Evolutionary conservation across 1,140 invertebrate genomes (phyloP).

Genomic region (Venustaconcha ellipsiformis): DNA sequence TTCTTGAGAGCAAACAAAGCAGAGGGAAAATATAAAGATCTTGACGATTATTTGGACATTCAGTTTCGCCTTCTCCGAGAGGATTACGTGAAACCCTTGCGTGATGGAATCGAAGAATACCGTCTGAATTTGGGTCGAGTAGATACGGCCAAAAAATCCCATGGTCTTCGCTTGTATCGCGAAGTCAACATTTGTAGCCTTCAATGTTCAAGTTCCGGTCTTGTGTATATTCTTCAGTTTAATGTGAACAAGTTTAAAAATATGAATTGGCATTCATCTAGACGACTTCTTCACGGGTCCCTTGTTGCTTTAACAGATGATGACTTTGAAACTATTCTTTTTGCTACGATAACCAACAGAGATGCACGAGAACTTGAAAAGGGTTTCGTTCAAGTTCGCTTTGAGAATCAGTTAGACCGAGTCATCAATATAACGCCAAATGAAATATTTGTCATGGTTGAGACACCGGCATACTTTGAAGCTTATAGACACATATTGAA

Average conservation of each 20-base stretch:
- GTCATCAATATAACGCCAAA: slow-evolving; percentile 5
- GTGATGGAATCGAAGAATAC: slow-evolving; percentile 64
- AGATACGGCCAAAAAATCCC: slow-evolving; percentile 19
- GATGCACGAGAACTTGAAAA: slow-evolving; percentile 61
- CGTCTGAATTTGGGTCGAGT: slow-evolving; percentile 14
- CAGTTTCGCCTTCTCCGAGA: slow-evolving; percentile 83
- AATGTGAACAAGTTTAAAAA: slow-evolving; percentile 36
- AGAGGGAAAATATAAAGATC: slow-evolving; percentile 74
- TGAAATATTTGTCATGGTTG: slow-evolving; percentile 61
- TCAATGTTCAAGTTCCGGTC: slow-evolving; percentile 45
- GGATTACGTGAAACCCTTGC: slow-evolving; percentile 73
- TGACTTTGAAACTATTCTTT: slow-evolving; percentile 77
- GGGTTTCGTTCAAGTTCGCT: slow-evolving; percentile 66
- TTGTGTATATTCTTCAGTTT: slow-evolving; percentile 58
- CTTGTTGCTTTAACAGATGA: slow-evolving; percentile 79
- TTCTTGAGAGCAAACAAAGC: slow-evolving; percentile 75
- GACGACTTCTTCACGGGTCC: slow-evolving; percentile 79
- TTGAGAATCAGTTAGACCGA: slow-evolving; percentile 37
- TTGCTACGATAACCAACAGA: slow-evolving; percentile 77
- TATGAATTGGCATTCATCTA: slow-evolving; percentile 67
- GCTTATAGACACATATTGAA: slow-evolving; percentile 70
- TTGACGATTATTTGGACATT: slow-evolving; percentile 81
- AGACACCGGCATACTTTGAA: slow-evolving; percentile 72
- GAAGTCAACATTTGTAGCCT: slow-evolving; percentile 52
- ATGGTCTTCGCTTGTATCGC: slow-evolving; percentile 45